Percentiles rank a stretch among this genome's conserved stretches.
Evolutionary conservation across 2,797 vertebrate species (phyloP).

Genomic region (Anomalospiza imberbis): DNA sequence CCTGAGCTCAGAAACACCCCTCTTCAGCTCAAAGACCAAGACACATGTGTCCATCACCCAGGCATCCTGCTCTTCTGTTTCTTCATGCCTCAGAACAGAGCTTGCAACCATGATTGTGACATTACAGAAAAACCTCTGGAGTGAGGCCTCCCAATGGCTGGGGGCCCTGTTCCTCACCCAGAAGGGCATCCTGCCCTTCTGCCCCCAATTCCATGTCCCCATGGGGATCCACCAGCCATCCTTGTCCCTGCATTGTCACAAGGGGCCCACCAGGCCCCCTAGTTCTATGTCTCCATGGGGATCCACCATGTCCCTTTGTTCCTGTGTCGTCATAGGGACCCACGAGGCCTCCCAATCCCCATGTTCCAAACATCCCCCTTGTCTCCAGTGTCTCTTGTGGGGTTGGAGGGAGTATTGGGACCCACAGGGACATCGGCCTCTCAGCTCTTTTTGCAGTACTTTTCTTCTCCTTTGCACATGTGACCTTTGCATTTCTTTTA

Average conservation of each 20-base stretch:
- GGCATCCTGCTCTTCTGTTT: not conserved
- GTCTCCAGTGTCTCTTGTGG: not conserved
- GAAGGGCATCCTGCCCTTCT: not conserved
- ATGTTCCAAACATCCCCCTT: not conserved
- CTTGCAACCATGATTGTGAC: not conserved
- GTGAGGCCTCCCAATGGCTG: not conserved
- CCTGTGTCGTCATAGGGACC: not conserved
- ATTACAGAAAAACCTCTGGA: not conserved
- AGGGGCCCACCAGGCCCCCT: too few species aligned
- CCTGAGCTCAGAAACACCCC: not conserved
- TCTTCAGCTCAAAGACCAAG: not conserved
- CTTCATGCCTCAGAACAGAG: not conserved
- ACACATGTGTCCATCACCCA: not conserved
- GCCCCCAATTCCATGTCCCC: not conserved
- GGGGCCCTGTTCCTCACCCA: not conserved
- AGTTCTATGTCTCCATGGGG: not conserved
- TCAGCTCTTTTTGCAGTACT: not conserved
- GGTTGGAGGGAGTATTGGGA: not conserved
- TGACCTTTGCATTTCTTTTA: not conserved
- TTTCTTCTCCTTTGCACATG: not conserved
- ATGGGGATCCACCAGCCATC: not conserved
- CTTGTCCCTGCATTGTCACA: not conserved
- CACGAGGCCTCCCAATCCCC: not conserved
- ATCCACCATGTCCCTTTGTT: not conserved
- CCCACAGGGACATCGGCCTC: not conserved